Evolutionary conservation across 2,888 invertebrate genomes (phyloP).

Genomic region (Drosophila niveifrons): DNA sequence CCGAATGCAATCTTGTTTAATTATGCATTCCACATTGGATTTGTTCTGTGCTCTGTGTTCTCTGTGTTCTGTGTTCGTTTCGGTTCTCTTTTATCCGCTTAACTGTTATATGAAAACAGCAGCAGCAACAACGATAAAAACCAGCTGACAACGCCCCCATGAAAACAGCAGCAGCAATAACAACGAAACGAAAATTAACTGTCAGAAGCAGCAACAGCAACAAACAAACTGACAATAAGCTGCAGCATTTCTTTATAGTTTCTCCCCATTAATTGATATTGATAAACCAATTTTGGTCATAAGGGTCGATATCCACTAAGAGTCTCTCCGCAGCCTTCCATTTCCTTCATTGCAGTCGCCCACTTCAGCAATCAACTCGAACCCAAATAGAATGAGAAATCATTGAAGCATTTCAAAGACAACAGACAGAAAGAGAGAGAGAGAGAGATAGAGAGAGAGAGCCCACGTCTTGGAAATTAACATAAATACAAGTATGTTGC

Average conservation of each 20-base stretch:
- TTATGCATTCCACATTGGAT: constrained; percentile 77
- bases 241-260: constrained; percentile 20
- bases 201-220: neutral
- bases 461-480: constrained; percentile 63
- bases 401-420: constrained; percentile 50
- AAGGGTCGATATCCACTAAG: neutral
- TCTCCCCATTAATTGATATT: constrained; percentile 57
- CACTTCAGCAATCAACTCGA: constrained; percentile 35
- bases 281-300: constrained; percentile 65
- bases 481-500: constrained; percentile 65
- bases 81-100: constrained; percentile 33
- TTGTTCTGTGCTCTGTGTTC: constrained; percentile 44
- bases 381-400: constrained; percentile 18
- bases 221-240: constrained; percentile 17
- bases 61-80: constrained; percentile 2
- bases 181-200: neutral
- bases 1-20: constrained; percentile 73
- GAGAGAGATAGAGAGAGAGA: neutral
- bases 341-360: constrained; percentile 49
- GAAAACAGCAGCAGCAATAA: constrained; percentile 22
- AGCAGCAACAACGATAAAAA: constrained; percentile 16
- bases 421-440: too few species aligned
- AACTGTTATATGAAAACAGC: constrained; percentile 41
- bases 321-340: constrained; percentile 13
- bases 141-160: constrained; percentile 55